phyloP scores from a whole-genome alignment of 92 coral and sea anemone species.

The Zoanthus sansibaricus region DNA sequence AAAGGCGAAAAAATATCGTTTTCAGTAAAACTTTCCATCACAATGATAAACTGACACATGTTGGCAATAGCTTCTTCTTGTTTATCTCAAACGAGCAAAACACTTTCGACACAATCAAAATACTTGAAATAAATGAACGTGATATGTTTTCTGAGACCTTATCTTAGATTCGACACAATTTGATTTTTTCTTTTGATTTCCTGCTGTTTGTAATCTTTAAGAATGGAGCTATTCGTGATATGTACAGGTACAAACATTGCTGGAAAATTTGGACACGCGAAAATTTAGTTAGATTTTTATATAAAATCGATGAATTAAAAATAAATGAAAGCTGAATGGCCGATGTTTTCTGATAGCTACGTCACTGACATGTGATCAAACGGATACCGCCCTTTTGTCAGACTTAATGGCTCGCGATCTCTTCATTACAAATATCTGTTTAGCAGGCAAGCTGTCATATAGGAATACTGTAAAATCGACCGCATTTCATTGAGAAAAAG shows the following conservation, averaged over 20 bases:
- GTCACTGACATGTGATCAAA: slow-evolving; percentile 38
- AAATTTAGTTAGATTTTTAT: not conserved
- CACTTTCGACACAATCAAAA: not conserved
- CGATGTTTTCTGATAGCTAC: not conserved
- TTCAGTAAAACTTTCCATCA: too few relatives aligned
- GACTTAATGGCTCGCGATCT: slow-evolving; percentile 32
- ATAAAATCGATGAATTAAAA: not conserved
- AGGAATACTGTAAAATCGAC: slow-evolving; percentile 19
- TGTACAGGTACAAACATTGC: not conserved
- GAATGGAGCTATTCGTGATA: not conserved
- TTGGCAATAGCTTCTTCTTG: too few relatives aligned
- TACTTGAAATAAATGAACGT: not conserved
- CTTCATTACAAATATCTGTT: slow-evolving; percentile 22
- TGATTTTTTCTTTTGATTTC: not conserved
- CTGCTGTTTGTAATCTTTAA: not conserved
- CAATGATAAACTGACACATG: too few relatives aligned
- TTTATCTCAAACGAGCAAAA: not conserved
- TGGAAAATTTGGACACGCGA: not conserved
- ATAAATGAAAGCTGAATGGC: not conserved
- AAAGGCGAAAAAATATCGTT: too few relatives aligned
- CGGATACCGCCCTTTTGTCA: slow-evolving; percentile 30
- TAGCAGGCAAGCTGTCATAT: not conserved
- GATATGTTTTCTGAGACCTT: not conserved
- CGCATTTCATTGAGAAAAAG: not conserved
- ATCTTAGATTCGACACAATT: not conserved